A percentile compares a stretch with the other conserved stretches of the same genome.
Conservation (phyloP, 2,888 invertebrate species). For the Standfussiana lucernea region DNA sequence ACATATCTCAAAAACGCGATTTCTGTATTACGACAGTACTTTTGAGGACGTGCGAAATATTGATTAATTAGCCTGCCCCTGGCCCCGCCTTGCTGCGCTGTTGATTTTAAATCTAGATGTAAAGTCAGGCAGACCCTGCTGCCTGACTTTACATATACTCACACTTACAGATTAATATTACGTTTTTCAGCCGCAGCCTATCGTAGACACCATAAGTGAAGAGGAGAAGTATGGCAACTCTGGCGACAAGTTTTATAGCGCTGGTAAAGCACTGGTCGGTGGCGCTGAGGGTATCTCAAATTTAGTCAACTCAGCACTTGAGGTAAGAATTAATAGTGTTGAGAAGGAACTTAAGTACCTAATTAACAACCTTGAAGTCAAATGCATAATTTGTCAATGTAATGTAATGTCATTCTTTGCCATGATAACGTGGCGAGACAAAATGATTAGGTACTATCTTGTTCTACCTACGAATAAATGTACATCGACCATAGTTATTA, state of each 20-base stretch:
- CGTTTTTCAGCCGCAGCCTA: constrained; percentile 91
- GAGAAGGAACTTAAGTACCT: not conserved
- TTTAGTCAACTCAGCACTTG: constrained; percentile 91
- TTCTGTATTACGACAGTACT: too few relatives aligned
- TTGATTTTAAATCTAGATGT: not conserved
- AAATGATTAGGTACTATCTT: not conserved
- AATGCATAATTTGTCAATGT: not conserved
- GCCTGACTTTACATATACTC: not conserved
- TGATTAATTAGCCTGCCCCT: too few relatives aligned
- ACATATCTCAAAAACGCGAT: too few relatives aligned
- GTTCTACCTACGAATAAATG: not conserved
- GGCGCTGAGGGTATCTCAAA: constrained; percentile 93
- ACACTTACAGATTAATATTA: not conserved
- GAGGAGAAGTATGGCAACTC: constrained; percentile 95
- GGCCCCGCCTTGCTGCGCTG: not conserved
- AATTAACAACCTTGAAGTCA: not conserved
- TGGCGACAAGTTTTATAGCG: constrained; percentile 92
- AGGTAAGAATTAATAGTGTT: constrained; percentile 77
- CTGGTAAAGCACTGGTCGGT: constrained; percentile 92
- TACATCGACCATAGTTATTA: not conserved
- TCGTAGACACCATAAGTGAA: constrained; percentile 94
- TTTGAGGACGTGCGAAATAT: too few relatives aligned
- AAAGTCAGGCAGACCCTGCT: not conserved
- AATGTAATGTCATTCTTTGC: not conserved
- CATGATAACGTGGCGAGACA: not conserved